Percentiles rank a stretch among this genome's conserved stretches.
Conservation (phyloP, 2,888 invertebrate species). For the Idaea biselata region DNA sequence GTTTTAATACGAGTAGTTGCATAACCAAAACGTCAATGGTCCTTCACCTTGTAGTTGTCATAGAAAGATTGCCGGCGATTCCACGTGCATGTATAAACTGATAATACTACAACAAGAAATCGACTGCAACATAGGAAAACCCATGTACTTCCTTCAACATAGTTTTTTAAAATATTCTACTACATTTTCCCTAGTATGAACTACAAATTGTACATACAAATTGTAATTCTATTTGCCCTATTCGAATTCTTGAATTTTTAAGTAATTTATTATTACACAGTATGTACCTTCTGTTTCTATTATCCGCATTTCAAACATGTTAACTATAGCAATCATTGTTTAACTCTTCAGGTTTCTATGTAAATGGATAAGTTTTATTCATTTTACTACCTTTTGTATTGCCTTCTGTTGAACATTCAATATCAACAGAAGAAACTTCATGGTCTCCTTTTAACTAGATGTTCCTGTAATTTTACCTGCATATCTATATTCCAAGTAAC, state of each 20-base stretch:
- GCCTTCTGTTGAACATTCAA: too few relatives aligned
- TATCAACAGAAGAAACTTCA: too few relatives aligned
- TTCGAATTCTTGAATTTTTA: too few relatives aligned
- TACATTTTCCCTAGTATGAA: not conserved
- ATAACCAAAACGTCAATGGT: conserved; percentile 73
- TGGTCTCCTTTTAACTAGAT: too few relatives aligned
- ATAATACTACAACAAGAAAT: not conserved
- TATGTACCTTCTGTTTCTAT: not conserved
- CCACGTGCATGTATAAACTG: conserved; percentile 32
- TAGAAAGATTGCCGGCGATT: conserved; percentile 36
- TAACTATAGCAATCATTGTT: not conserved
- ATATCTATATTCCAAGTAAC: too few relatives aligned
- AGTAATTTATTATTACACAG: not conserved
- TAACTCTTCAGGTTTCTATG: too few relatives aligned
- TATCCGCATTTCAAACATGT: not conserved
- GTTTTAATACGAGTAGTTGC: conserved; percentile 52
- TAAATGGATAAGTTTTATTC: too few relatives aligned
- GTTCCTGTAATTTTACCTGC: too few relatives aligned
- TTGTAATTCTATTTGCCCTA: not conserved
- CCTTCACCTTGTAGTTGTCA: conserved; percentile 51
- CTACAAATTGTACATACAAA: too few relatives aligned
- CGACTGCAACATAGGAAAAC: not conserved
- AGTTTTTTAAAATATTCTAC: not conserved
- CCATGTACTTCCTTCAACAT: not conserved
- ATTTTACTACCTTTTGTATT: too few relatives aligned